These are phyloP conservation scores for Zenarchopterus dispar DNA, from an alignment of 2,797 vertebrate genomes.

Conservation along the genomic window DNA sequence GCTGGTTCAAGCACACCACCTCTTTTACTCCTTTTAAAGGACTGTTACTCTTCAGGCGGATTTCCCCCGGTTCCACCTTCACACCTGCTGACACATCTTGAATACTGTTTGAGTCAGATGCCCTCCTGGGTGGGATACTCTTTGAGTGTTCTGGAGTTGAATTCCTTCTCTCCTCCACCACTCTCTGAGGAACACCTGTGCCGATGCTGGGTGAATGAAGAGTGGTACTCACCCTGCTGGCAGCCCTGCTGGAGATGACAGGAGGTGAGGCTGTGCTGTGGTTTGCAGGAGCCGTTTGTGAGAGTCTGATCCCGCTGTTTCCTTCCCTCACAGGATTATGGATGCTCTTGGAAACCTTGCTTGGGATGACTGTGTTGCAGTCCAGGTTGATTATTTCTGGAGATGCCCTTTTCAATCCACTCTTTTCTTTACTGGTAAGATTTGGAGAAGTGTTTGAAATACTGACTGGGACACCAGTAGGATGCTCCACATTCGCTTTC, in stretches of 20 bases:
- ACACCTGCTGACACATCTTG: conserved; percentile 31
- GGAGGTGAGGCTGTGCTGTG: conserved; percentile 6
- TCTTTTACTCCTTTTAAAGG: conserved; percentile 39
- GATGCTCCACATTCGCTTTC: conserved; percentile 27
- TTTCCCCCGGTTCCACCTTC: conserved; percentile 58
- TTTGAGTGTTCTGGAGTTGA: conserved; percentile 32
- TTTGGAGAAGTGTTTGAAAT: conserved; percentile 31
- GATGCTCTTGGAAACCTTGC: conserved; percentile 55
- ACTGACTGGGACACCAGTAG: conserved; percentile 22
- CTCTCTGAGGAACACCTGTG: conserved; percentile 34
- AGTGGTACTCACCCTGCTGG: conserved; percentile 21
- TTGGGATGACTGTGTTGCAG: conserved; percentile 31
- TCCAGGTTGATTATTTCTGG: conserved; percentile 66
- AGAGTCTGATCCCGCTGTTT: conserved; percentile 34
- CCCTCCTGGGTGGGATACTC: conserved; percentile 24
- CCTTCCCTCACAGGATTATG: conserved; percentile 38
- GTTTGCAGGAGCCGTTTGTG: conserved; percentile 27
- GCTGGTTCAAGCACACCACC: conserved; percentile 25
- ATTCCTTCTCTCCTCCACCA: conserved; percentile 39
- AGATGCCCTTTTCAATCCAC: conserved; percentile 48
- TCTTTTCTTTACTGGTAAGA: conserved; percentile 46
- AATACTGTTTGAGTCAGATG: conserved; percentile 28
- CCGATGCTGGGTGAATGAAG: conserved; percentile 37
- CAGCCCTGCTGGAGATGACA: conserved; percentile 16
- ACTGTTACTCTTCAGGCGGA: conserved; percentile 29